Percentiles rank a stretch among this genome's conserved stretches.
phyloP scores from a whole-genome alignment of 2,888 invertebrate species.

The Acanthosepion pharaonis region DNA sequence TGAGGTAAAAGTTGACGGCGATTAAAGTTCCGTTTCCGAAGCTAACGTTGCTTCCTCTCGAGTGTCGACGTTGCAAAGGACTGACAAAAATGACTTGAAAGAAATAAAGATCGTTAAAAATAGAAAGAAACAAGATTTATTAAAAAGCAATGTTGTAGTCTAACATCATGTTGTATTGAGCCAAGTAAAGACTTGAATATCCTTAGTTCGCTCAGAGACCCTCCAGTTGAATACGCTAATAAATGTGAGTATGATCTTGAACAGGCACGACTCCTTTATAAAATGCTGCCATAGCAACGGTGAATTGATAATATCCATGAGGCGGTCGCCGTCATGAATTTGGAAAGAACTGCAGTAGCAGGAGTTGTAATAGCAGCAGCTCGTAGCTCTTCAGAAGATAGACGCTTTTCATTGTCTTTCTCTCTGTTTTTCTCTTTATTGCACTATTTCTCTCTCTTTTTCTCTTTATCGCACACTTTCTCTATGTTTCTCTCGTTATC shows the following conservation, averaged over 20 bases:
- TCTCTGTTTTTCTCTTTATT: background rate
- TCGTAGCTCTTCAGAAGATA: background rate
- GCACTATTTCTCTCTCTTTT: background rate
- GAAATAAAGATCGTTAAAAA: too few relatives aligned
- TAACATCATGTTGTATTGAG: too few relatives aligned
- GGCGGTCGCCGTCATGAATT: background rate
- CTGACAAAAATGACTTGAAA: too few relatives aligned
- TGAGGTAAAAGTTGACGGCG: too few relatives aligned
- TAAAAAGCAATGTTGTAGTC: too few relatives aligned
- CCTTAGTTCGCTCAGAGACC: background rate
- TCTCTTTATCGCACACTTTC: background rate
- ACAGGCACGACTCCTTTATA: constrained; percentile 10
- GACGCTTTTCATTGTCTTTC: background rate
- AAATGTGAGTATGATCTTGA: constrained; percentile 4
- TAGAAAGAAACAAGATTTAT: too few relatives aligned
- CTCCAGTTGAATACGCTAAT: constrained; percentile 22
- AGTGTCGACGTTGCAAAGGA: too few relatives aligned
- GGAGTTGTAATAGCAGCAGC: constrained; percentile 33
- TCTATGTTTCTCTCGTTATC: background rate
- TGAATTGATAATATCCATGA: constrained; percentile 16
- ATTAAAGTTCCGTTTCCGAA: too few relatives aligned
- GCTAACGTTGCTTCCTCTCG: too few relatives aligned
- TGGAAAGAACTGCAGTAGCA: constrained; percentile 15
- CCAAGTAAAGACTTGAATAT: too few relatives aligned
- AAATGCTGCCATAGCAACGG: background rate